These are phyloP conservation scores for Agapostemon virescens DNA, from an alignment of 2,888 invertebrate species.

Conservation along the genomic window DNA sequence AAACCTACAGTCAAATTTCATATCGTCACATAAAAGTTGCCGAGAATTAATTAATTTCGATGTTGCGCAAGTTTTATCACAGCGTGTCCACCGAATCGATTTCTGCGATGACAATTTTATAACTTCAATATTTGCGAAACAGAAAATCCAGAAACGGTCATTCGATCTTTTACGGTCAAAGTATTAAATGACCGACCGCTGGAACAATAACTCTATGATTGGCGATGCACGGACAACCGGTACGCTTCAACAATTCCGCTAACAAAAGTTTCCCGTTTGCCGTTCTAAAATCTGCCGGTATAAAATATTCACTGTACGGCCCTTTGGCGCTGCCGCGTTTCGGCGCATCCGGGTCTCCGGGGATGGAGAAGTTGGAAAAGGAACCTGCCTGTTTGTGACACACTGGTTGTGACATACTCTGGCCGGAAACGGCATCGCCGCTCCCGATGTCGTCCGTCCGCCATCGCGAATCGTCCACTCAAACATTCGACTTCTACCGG, in stretches of 20 bases:
- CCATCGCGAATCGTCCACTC: slow-evolving; percentile 10
- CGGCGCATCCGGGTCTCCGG: background rate
- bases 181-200: too few relatives aligned
- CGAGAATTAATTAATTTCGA: too few relatives aligned
- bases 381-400: background rate
- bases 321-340: background rate
- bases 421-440: slow-evolving; percentile 17
- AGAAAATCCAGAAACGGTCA: too few relatives aligned
- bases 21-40: too few relatives aligned
- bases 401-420: slow-evolving; percentile 27
- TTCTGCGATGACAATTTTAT: too few relatives aligned
- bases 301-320: background rate
- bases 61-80: too few relatives aligned
- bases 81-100: too few relatives aligned
- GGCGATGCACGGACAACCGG: too few relatives aligned
- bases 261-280: background rate
- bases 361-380: background rate
- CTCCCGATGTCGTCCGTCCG: slow-evolving; percentile 5
- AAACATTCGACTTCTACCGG: slow-evolving; percentile 15
- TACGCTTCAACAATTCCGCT: background rate
- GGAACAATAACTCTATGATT: too few relatives aligned
- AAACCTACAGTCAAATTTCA: too few relatives aligned
- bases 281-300: background rate
- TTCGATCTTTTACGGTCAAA: too few relatives aligned
- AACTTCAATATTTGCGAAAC: too few relatives aligned